Base-by-base conservation (phyloP, 2,113 vertebrate genomes). In the Amphiprion percula region DNA sequence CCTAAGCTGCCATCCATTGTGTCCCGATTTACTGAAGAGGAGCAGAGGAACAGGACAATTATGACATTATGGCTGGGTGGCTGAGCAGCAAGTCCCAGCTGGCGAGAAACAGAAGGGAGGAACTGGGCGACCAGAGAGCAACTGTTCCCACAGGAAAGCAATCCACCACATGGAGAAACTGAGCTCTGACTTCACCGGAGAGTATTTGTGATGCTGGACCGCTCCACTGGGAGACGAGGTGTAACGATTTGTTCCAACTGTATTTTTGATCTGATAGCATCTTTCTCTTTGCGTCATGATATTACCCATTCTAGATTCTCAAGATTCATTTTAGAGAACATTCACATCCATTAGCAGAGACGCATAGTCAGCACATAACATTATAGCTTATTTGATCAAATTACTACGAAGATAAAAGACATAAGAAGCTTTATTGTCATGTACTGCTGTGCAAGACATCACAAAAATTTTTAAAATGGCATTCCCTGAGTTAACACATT, bases 51-150 rank as follows among this genome's bases (percentile, higher is more conserved):
- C 88, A 74, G 63, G 70, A 68, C 80, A 87, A 95, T 95, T 95
- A 95, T 90, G 86, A 90, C 89, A 93, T 95, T 94, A 95, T 69
- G 63, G 81, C 80, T 79, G 88, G 85, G 69, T 92, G 90, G 87
- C 80, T 94, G 93, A 90, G 87, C 93, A 89, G 88, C 79, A 66
- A 30, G 88, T 69, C 83, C 84, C 87, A 89, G 87, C 83, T 89
- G 90, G 85, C 82, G 82, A 80, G 81, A 85, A 71, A 65, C 79
- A 77, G 75, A 74, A 63, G 74, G 81, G 33, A 64, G 62, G 87
- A 86, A 88, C 26, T 64, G 75, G 82, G 64, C 69, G 60, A 75
- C 72, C 63, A 37, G 81, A 71, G 80, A 84, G 24, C 6, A 41
- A 78, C 79, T 46, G 56, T 91, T 94, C 93, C 88, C 90, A 86